Evolutionary conservation across 2,888 invertebrate species (phyloP).

Genomic region (Cosmia trapezina): DNA sequence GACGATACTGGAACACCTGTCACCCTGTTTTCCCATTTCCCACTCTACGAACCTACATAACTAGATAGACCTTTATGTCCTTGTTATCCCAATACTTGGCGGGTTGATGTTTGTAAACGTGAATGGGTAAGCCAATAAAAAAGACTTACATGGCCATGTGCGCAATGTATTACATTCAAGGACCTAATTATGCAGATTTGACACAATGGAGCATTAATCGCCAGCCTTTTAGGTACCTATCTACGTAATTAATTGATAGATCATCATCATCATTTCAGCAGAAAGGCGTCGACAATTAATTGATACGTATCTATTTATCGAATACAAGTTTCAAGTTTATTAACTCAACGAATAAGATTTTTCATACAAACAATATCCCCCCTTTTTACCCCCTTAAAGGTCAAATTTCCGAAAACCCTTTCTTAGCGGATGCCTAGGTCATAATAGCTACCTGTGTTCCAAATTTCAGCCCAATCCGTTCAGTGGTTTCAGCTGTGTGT

Average conservation of each 20-base stretch:
- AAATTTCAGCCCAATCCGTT: too few species aligned
- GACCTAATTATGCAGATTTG: background rate
- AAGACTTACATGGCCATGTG: background rate
- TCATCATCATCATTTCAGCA: too few species aligned
- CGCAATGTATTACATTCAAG: conserved; percentile 1
- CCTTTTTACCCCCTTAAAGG: too few species aligned
- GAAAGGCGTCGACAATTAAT: too few species aligned
- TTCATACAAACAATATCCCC: too few species aligned
- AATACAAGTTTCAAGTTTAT: too few species aligned
- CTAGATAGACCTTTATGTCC: background rate
- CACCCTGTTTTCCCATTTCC: background rate
- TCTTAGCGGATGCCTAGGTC: too few species aligned
- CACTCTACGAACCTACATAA: background rate
- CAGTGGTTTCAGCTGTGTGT: too few species aligned
- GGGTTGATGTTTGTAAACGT: conserved; percentile 21
- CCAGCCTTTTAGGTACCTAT: background rate
- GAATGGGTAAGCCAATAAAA: conserved; percentile 4
- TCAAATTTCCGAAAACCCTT: too few species aligned
- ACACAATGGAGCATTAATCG: conserved; percentile 21
- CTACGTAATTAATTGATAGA: background rate
- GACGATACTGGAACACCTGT: background rate
- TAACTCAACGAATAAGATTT: too few species aligned
- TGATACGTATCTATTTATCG: background rate
- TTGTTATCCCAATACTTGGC: background rate
- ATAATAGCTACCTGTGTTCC: too few species aligned